These are phyloP conservation scores for Autographa gamma DNA, from an alignment of 2,888 invertebrate species.

Conservation along the genomic window DNA sequence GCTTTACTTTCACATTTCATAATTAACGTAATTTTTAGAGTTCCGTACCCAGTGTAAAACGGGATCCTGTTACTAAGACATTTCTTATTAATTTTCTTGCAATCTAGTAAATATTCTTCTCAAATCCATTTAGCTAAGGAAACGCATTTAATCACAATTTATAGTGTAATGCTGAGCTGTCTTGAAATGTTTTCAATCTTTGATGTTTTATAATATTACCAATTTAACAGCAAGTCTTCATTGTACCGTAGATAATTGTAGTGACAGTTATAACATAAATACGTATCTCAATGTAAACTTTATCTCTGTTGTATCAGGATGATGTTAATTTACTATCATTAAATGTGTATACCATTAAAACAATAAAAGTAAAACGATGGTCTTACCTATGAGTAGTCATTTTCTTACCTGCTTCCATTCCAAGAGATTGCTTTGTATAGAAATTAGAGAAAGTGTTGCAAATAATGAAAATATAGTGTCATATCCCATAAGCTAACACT, in stretches of 20 bases:
- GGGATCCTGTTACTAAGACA: no score
- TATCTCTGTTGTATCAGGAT: neutral
- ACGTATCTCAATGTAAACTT: neutral
- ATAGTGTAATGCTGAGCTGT: neutral
- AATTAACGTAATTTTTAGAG: no score
- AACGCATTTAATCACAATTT: no score
- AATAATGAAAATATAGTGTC: no score
- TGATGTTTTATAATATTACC: neutral
- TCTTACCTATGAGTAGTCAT: conserved; percentile 17
- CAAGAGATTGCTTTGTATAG: no score
- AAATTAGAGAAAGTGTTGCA: no score
- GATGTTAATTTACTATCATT: neutral
- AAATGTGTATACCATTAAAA: conserved; percentile 6
- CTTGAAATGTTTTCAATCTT: neutral
- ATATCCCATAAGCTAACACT: no score
- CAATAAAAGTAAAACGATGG: conserved; percentile 25
- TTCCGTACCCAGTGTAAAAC: no score
- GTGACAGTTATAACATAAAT: neutral
- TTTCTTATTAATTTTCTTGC: no score
- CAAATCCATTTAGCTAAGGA: no score
- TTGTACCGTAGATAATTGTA: neutral
- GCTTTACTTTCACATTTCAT: neutral
- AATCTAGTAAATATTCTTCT: no score
- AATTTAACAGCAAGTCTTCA: neutral
- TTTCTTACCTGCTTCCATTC: conserved; percentile 8